phyloP scores from a whole-genome alignment of 2,113 vertebrate genomes.

The Edolisoma coerulescens region DNA sequence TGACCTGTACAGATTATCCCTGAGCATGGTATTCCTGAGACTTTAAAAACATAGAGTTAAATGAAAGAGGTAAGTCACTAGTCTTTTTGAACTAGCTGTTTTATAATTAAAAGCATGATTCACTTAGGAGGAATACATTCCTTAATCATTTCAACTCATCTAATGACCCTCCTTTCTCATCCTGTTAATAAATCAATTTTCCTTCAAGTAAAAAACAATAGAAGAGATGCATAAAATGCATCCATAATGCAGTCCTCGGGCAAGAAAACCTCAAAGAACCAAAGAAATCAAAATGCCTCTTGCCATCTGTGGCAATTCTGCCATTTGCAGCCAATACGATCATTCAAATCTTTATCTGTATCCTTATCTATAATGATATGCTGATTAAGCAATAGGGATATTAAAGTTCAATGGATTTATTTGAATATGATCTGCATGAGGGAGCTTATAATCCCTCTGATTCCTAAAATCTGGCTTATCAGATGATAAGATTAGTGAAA shows the following conservation, averaged over 20 bases:
- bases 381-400: neutral
- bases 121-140: neutral
- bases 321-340: neutral
- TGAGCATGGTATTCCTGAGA: neutral
- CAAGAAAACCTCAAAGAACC: neutral
- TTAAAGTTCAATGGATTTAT: conserved; percentile 6
- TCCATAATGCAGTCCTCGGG: neutral
- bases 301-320: neutral
- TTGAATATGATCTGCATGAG: neutral
- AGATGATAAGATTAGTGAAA: neutral
- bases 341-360: neutral
- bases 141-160: neutral
- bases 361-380: neutral
- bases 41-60: neutral
- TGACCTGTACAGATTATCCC: neutral
- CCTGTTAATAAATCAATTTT: neutral
- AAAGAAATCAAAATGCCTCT: conserved; percentile 3
- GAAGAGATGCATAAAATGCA: neutral
- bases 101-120: neutral
- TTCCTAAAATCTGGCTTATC: neutral
- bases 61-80: neutral
- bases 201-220: neutral
- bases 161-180: neutral
- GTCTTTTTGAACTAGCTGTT: neutral
- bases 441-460: neutral